These are phyloP conservation scores for Paradoxurus hermaphroditus DNA, from an alignment of 2,113 vertebrate genomes.

Conservation along the genomic window DNA sequence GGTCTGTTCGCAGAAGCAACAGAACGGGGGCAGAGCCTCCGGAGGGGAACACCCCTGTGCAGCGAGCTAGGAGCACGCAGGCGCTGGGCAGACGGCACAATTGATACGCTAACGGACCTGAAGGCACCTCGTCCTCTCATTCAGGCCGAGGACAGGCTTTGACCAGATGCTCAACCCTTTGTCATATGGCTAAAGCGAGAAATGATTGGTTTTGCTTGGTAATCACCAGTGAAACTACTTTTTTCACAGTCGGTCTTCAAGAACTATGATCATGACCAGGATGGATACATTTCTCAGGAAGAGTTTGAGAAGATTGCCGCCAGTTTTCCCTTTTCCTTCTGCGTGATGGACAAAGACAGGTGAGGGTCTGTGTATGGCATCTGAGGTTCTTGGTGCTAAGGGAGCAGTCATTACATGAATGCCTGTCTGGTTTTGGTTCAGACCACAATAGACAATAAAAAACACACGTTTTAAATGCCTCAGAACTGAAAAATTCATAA, in stretches of 20 bases:
- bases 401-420: background rate
- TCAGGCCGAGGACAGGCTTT: background rate
- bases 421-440: background rate
- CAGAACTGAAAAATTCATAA: background rate
- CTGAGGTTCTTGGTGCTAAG: background rate
- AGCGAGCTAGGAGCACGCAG: fast-evolving
- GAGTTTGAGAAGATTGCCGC: conserved; percentile 98
- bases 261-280: conserved; percentile 96
- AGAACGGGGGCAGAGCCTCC: background rate
- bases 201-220: background rate
- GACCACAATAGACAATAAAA: background rate
- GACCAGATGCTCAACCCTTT: no score
- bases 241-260: conserved; percentile 94
- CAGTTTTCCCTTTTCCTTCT: conserved; percentile 97
- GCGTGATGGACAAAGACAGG: conserved; percentile 97
- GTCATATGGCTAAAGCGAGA: background rate
- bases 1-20: background rate
- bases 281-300: conserved; percentile 96
- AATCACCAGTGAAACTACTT: background rate
- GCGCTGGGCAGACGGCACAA: background rate
- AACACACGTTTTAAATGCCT: background rate
- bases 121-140: background rate
- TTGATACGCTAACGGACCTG: background rate
- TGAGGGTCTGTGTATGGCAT: conserved; percentile 56
- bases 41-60: background rate